Evolutionary conservation across 2,888 invertebrate species (phyloP).

Genomic region (Pteria penguin): DNA sequence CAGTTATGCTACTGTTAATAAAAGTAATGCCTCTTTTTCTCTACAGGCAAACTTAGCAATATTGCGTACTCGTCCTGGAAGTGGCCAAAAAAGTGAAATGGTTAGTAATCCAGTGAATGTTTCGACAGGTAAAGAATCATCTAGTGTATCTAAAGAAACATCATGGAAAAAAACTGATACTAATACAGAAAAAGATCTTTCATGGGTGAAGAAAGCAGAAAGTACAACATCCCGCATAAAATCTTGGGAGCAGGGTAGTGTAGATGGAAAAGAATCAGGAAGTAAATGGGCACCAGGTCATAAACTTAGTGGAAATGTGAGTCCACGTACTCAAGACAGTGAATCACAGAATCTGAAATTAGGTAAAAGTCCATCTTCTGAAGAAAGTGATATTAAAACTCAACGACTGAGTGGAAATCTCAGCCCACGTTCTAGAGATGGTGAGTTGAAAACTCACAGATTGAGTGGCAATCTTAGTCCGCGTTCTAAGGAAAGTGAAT

Average conservation of each 20-base stretch:
- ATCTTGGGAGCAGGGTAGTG: neutral
- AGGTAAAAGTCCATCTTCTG: too few relatives aligned
- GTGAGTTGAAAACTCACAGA: neutral
- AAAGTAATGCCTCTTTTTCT: conserved; percentile 22
- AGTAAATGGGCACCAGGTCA: too few relatives aligned
- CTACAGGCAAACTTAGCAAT: conserved; percentile 34
- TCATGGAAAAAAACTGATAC: neutral
- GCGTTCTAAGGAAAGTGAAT: neutral
- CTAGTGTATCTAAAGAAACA: neutral
- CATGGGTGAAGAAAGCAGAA: neutral
- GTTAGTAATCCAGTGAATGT: too few relatives aligned
- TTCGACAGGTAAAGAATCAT: neutral
- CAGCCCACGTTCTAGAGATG: neutral
- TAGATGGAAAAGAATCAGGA: too few relatives aligned
- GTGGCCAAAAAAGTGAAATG: conserved; percentile 20
- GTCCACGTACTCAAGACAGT: neutral
- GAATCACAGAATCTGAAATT: too few relatives aligned
- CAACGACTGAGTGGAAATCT: neutral
- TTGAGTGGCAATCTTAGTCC: neutral
- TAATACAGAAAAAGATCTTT: neutral
- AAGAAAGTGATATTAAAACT: too few relatives aligned
- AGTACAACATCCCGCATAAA: neutral
- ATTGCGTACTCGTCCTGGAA: conserved; percentile 35
- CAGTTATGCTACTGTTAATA: conserved; percentile 10
- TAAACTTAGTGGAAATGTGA: too few relatives aligned